Base-by-base conservation (phyloP, 2,888 invertebrate genomes). In the Cotesia congregata region DNA sequence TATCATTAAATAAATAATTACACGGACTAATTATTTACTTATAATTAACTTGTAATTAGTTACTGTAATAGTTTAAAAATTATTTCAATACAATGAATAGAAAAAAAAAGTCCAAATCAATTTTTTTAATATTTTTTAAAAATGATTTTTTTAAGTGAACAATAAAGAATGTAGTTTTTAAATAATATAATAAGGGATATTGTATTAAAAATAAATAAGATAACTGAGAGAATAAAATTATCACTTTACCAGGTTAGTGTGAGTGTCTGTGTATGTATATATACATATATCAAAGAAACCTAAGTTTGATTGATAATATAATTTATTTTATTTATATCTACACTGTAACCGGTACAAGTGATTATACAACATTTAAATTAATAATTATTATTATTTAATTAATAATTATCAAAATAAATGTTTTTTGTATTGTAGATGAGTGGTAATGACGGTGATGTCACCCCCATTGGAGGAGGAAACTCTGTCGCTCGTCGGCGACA, bases 401-500 rank as follows among this genome's bases (percentile, higher is more conserved):
- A 39, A 59, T 39, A 62, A 62, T 38, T 64, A 67, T 17, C 30
- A 30, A 30, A 2, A 3, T 4, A 30, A 30, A 40, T 76, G 73
- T 60, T 17, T 67, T n/a, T 9, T 30, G 61, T 75, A 73, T 82
- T 84, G 30, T 82, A 88, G 88, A 88, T 88, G 88, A 83, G 86
- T 86, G 85, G 84, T 85, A 86, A 88, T 50, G 50, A 50, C 87
- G 86, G 84, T 86, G 87, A 91, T 84, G 86, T 91, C 50, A 50
- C 50, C 92, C 91, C 90, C 91, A 87, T 92, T 92, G 88, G 93
- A 93, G 90, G 93, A 93, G 85, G 93, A 93, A 89, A 92, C 92
- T 88, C 90, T 86, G 84, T 88, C 87, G 87, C 88, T 88, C 78
- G 86, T 88, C 82, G 87, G 87, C 85, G 87, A 85, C 84, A 83